Evolutionary conservation across 2,797 vertebrate genomes (phyloP), one percentile per base, ranked within the genome.

Genomic region (Heliangelus exortis): DNA sequence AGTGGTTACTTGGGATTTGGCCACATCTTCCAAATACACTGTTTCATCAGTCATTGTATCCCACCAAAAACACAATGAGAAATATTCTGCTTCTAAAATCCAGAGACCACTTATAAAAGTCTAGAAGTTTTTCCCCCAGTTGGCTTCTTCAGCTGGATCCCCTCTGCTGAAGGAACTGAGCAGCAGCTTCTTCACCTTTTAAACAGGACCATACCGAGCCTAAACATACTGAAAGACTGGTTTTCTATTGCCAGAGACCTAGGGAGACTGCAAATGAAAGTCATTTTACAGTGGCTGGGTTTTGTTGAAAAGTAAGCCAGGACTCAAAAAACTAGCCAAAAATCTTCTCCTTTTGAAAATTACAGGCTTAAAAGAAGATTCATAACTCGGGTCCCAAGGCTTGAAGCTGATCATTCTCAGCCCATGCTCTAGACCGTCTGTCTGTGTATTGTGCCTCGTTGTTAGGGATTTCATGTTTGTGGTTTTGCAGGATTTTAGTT

Each of bases 391-490:
- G 93, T 97, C 95, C 93, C 79, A 88, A 68, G 85, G 55, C 87
- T 92, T 88, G 65, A 84, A 89, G 91, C 4, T 92, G 94, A 79
- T 93, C 89, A 73, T 87, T 92, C 79, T 92, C 89, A 93, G 93
- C 50, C 84, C 78, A 33, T 92, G 89, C 62, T 92, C 91, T 87
- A 96, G 94, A 95, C 91, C 87, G 84, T 88, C 84, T 93, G 94
- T 84, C 69, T 28, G 55, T 83, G 79, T 11, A 86, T 34, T 18
- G 39, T 0, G 51, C 76, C 66, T 66, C 69, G 74, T 71, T 62
- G 76, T 86, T 92, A 84, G 77, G 68, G 69, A 74, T 87, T 86
- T 91, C 47, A 71, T 91, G 65, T 47, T 63, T 95, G 93, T 92
- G 93, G 89, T 29, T 92, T 94, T 93, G 45, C 51, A 84, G 63